phyloP scores from a whole-genome alignment of 2,797 vertebrate species.

The Hemitrygon akajei region DNA sequence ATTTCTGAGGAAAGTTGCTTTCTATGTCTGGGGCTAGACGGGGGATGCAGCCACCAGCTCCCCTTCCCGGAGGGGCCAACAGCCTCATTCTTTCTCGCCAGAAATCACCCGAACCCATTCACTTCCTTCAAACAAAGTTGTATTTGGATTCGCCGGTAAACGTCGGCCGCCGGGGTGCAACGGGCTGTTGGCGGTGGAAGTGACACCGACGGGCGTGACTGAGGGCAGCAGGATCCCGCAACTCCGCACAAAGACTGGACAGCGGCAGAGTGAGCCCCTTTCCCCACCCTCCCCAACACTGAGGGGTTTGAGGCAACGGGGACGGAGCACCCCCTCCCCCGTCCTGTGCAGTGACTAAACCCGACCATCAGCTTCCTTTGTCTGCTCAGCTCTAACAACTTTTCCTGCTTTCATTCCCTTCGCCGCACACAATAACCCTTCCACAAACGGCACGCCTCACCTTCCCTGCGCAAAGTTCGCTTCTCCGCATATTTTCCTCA shows the following conservation, averaged over 20 bases:
- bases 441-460: neutral
- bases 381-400: constrained; percentile 13
- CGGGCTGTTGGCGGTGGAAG: too few species aligned
- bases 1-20: too few species aligned
- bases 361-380: neutral
- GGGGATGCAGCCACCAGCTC: too few species aligned
- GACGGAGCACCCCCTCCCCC: neutral
- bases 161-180: neutral
- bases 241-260: too few species aligned
- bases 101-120: neutral
- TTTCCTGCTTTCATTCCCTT: neutral
- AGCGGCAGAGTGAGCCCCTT: too few species aligned
- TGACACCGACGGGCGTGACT: too few species aligned
- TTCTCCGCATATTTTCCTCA: neutral
- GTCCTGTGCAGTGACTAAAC: neutral
- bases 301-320: too few species aligned
- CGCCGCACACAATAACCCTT: neutral
- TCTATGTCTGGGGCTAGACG: too few species aligned
- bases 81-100: too few species aligned
- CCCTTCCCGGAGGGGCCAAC: too few species aligned
- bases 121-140: neutral
- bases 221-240: too few species aligned
- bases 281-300: too few species aligned
- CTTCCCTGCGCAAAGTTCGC: neutral
- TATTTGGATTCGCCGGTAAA: neutral